Conservation (phyloP, 1,140 invertebrate species). For the Diorhabda carinulata region DNA sequence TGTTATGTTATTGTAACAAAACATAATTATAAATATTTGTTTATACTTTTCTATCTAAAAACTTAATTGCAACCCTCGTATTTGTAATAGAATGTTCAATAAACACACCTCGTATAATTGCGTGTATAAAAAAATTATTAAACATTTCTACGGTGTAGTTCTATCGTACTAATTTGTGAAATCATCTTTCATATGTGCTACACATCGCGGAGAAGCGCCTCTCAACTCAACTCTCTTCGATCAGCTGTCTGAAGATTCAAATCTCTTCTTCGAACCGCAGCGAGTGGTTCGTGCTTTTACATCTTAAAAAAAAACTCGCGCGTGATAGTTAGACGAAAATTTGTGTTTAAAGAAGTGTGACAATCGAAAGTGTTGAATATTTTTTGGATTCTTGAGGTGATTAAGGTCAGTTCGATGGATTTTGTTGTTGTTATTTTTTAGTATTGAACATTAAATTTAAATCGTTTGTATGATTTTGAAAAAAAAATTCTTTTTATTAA, state of each 20-base stretch:
- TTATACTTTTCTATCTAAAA: too few relatives aligned
- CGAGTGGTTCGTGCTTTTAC: not conserved
- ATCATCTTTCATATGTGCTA: conserved; percentile 2
- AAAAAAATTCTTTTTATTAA: too few relatives aligned
- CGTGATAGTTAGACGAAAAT: too few relatives aligned
- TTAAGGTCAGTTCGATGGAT: conserved; percentile 13
- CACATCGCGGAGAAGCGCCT: not conserved
- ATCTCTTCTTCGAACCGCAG: not conserved
- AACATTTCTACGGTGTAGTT: not conserved
- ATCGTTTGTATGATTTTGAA: too few relatives aligned
- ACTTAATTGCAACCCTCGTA: too few relatives aligned
- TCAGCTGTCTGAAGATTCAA: not conserved
- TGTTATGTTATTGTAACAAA: too few relatives aligned
- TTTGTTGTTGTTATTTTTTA: conserved; percentile 7
- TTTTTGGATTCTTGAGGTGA: conserved; percentile 10
- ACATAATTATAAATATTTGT: too few relatives aligned
- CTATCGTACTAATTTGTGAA: not conserved
- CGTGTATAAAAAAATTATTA: too few relatives aligned
- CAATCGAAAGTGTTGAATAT: conserved; percentile 19
- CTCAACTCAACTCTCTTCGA: not conserved
- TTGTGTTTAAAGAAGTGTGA: conserved; percentile 7
- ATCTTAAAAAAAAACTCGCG: too few relatives aligned
- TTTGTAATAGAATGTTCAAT: too few relatives aligned
- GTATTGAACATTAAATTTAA: not conserved
- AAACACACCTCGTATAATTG: too few relatives aligned